A percentile compares a stretch with the other conserved stretches of the same genome.
phyloP scores from a whole-genome alignment of 2,113 vertebrate species.

The Entomyzon cyanotis region DNA sequence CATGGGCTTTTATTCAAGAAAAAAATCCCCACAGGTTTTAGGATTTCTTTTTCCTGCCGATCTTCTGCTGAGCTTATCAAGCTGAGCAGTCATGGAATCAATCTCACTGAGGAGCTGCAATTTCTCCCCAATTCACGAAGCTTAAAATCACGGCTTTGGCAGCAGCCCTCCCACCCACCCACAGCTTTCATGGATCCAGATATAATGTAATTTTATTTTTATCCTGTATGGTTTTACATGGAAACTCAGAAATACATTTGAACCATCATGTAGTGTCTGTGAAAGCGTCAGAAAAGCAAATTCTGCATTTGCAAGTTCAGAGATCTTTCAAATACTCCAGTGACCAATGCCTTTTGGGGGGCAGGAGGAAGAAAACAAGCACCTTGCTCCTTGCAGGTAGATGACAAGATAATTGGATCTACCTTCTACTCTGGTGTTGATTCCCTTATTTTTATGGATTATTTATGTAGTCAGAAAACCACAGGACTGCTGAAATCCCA shows the following conservation, averaged over 20 bases:
- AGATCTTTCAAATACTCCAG: background rate
- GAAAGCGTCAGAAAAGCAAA: constrained; percentile 38
- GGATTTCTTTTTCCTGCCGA: constrained; percentile 1
- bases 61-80: constrained; percentile 66
- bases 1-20: constrained; percentile 30
- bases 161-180: constrained; percentile 39
- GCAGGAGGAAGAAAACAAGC: background rate
- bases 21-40: constrained; percentile 43
- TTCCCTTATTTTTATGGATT: background rate
- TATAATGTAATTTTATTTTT: constrained; percentile 69
- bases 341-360: background rate
- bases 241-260: constrained; percentile 54
- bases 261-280: constrained; percentile 4
- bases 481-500: background rate
- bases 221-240: constrained; percentile 41
- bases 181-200: constrained; percentile 58
- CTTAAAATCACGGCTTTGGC: constrained; percentile 65
- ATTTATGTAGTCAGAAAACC: background rate
- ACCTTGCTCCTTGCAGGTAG: background rate
- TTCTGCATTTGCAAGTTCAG: background rate
- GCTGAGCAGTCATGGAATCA: constrained; percentile 65
- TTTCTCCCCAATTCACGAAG: constrained; percentile 63
- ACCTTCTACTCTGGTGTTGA: background rate
- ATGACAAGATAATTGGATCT: background rate
- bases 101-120: constrained; percentile 52